Evolutionary conservation across 2,888 invertebrate species (phyloP).

Genomic region (Micoletzkya japonica): DNA sequence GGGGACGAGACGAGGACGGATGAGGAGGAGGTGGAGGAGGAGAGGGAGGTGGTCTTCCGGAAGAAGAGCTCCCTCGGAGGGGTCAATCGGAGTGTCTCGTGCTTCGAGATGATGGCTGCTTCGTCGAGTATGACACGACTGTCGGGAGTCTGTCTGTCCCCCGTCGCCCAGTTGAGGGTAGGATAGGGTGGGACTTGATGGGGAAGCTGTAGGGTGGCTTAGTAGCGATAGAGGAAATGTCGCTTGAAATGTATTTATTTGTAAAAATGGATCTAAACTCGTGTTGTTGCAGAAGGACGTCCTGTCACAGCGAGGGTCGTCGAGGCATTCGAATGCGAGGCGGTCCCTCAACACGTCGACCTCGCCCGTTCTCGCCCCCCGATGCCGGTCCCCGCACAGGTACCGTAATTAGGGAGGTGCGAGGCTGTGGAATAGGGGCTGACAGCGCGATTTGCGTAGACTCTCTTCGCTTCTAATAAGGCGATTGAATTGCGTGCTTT

Average conservation of each 20-base stretch:
- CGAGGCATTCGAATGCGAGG: conserved; percentile 33
- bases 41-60: neutral
- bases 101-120: conserved; percentile 30
- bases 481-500: too few relatives aligned
- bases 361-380: conserved; percentile 44
- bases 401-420: too few relatives aligned
- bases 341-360: conserved; percentile 48
- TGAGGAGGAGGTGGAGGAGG: neutral
- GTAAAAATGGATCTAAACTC: neutral
- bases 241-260: neutral
- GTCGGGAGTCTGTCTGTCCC: conserved; percentile 30
- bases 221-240: neutral
- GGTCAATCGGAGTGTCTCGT: conserved; percentile 33
- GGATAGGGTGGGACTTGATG: neutral
- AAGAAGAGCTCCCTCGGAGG: neutral
- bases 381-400: conserved; percentile 42
- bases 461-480: too few relatives aligned
- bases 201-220: neutral
- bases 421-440: neutral
- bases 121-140: conserved; percentile 8
- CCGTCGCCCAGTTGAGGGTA: conserved; percentile 37
- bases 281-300: conserved; percentile 42
- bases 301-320: conserved; percentile 30
- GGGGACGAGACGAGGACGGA: neutral
- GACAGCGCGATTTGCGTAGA: neutral